Base-by-base conservation (phyloP, 2,797 vertebrate genomes). In the Tolypeutes matacus region DNA sequence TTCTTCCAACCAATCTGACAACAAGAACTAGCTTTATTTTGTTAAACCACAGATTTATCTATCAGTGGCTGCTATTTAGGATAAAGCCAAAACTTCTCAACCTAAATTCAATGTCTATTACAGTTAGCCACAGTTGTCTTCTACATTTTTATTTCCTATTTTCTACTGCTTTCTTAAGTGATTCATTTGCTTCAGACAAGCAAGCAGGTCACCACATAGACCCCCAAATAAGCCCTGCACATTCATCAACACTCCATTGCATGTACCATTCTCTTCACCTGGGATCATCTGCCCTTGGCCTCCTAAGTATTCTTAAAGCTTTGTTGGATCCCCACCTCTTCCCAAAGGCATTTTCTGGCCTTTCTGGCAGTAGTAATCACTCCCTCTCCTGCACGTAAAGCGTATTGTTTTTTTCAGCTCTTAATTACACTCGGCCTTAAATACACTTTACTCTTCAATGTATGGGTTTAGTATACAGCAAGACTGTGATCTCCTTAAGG, bases 51-150 rank as follows among this genome's bases (percentile, higher is more conserved):
- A 86, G 17, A 31, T 78, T 78, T 75, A 6, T 84, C 27, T 95
- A 31, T 84, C 94, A 96, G 31, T 34, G 31, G 9, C 39, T 91
- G 15, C 34, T 69, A 42, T 70, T 93, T 95, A 93, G 36, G 12
- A 89, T 86, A 94, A 96, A 88, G 49, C 0, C 36, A 82, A 92
- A 91, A 92, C 18, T 78, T 21, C 76, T 94, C 34, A 82, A 25
- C 25, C 27, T 77, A 23, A 94, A 89, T 73, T 81, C n/a, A 89
- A 39, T 27, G 17, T 73, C 42, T 46, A 46, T 46, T 17, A 23
- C 39, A 5, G 42, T 72, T 42, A 72, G 21, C 31, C 27, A 86
- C 39, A 53, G 10, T 76, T 46, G 83, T 76, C 18, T 27, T 86
- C 86, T 89, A 42, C 2, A 81, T 25, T 80, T 95, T 64, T 80